Conservation (phyloP, 2,888 invertebrate species). For the Mimachlamys varia region DNA sequence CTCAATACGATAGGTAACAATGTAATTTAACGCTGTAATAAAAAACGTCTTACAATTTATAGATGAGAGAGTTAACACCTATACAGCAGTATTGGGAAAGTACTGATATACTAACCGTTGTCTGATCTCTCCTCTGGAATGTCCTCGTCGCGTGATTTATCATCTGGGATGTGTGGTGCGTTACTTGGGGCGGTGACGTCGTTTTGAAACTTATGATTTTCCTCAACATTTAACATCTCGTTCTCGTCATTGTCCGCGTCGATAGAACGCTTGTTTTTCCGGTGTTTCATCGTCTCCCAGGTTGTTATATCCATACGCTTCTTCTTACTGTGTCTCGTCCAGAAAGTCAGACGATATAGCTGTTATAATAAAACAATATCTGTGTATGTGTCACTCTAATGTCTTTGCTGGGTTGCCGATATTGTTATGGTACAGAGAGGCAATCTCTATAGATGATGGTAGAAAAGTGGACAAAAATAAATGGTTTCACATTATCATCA, state of each 20-base stretch:
- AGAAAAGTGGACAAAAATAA: too few species aligned
- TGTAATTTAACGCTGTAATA: too few species aligned
- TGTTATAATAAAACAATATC: slow-evolving; percentile 40
- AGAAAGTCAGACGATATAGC: slow-evolving; percentile 70
- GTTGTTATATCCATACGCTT: slow-evolving; percentile 66
- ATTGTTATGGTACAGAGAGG: too few species aligned
- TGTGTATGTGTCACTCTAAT: too few species aligned
- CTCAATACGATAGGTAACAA: too few species aligned
- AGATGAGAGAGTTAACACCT: too few species aligned
- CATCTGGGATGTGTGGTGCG: neutral
- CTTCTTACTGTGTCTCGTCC: slow-evolving; percentile 67
- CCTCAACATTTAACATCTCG: neutral
- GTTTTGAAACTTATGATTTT: neutral
- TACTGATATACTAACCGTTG: too few species aligned
- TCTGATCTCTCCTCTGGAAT: neutral
- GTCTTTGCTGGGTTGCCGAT: too few species aligned
- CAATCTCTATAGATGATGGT: too few species aligned
- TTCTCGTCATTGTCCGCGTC: neutral
- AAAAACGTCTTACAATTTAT: too few species aligned
- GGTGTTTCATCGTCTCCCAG: slow-evolving; percentile 39
- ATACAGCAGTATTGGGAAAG: too few species aligned
- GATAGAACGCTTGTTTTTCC: neutral
- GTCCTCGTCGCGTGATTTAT: neutral
- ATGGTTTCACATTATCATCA: too few species aligned
- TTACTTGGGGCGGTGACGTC: neutral